Conservation (phyloP, 2,113 vertebrate genomes). For the Leptodactylus fuscus region DNA sequence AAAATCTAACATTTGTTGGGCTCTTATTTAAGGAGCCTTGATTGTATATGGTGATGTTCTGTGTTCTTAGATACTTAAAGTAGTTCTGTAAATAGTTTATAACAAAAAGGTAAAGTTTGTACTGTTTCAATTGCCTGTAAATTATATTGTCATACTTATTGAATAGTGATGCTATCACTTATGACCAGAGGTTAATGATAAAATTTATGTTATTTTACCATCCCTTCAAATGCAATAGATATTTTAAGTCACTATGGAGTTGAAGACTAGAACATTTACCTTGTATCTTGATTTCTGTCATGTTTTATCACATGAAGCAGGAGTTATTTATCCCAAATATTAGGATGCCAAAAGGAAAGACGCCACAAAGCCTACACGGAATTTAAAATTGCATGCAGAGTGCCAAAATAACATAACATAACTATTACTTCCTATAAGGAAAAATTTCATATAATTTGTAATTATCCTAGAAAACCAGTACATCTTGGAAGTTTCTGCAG, state of each 20-base stretch:
- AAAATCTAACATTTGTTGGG: neutral
- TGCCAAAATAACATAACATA: neutral
- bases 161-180: neutral
- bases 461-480: too few species aligned
- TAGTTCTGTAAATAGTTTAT: slow-evolving; percentile 45
- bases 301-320: neutral
- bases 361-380: neutral
- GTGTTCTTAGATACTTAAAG: slow-evolving; percentile 35
- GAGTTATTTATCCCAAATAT: neutral
- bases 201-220: neutral
- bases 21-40: slow-evolving; percentile 17
- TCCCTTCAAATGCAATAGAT: neutral
- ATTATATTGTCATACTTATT: slow-evolving; percentile 26
- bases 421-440: neutral
- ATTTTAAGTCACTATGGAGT: neutral
- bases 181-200: neutral
- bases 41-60: slow-evolving; percentile 42
- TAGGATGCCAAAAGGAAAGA: too few species aligned
- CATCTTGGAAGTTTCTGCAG: neutral
- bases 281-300: neutral
- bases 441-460: neutral
- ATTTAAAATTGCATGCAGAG: too few species aligned
- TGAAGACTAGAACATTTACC: neutral
- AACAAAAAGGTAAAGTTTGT: slow-evolving; percentile 35
- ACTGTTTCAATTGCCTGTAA: slow-evolving; percentile 39